Evolutionary conservation across 2,888 invertebrate species (phyloP).

Genomic region (Cosmia pyralina): DNA sequence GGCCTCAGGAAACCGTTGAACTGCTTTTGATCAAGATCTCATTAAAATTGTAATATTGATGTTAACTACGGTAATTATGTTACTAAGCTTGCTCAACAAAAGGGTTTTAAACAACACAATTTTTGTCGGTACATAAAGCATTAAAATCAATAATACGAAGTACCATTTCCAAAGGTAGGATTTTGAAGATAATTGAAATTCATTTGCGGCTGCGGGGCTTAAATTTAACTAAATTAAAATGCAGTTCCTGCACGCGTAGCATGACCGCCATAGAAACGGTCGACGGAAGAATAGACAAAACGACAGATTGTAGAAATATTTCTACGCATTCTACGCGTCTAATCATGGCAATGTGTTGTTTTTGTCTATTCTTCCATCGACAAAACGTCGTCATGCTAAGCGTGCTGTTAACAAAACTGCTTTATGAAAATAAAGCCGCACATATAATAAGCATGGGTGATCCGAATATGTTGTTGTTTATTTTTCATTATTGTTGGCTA

Average conservation of each 20-base stretch:
- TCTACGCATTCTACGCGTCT: too few species aligned
- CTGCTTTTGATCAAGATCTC: conserved; percentile 14
- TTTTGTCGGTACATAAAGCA: neutral
- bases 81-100: neutral
- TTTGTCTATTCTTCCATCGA: too few species aligned
- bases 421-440: too few species aligned
- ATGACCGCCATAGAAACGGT: too few species aligned
- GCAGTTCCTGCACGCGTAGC: too few species aligned
- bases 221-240: conserved; percentile 2
- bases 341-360: too few species aligned
- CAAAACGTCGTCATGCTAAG: too few species aligned
- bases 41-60: neutral
- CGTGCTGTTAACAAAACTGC: too few species aligned
- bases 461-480: too few species aligned
- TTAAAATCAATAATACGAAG: neutral
- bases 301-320: too few species aligned
- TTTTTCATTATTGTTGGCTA: neutral
- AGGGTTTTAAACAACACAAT: neutral
- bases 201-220: neutral
- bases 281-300: too few species aligned
- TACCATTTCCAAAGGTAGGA: neutral
- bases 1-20: conserved; percentile 17
- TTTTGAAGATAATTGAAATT: neutral
- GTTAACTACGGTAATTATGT: neutral
- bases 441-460: neutral